Percentiles rank a stretch among this genome's conserved stretches.
These are phyloP conservation scores for Marasmarcha lunaedactyla DNA, from an alignment of 2,888 invertebrate genomes.

Conservation along the genomic window DNA sequence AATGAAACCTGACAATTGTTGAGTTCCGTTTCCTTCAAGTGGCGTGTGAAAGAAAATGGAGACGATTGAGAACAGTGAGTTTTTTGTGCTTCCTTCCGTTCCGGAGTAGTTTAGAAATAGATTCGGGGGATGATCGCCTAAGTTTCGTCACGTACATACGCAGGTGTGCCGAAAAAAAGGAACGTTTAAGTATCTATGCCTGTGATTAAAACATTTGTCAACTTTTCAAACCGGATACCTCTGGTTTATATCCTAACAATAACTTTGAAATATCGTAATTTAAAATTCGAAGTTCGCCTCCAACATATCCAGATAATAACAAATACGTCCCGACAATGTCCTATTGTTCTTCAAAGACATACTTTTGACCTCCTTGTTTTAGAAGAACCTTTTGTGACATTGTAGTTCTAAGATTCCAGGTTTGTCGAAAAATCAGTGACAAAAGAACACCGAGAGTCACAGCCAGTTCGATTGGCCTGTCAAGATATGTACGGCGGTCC, in stretches of 20 bases:
- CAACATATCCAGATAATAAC: not conserved
- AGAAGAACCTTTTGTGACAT: slow-evolving; percentile 22
- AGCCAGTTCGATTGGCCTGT: not conserved
- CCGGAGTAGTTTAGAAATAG: too few relatives aligned
- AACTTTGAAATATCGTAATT: too few relatives aligned
- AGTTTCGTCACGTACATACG: too few relatives aligned
- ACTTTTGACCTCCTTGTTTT: not conserved
- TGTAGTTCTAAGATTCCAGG: slow-evolving; percentile 35
- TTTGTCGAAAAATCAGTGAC: slow-evolving; percentile 46
- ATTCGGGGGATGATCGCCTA: too few relatives aligned
- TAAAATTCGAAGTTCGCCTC: too few relatives aligned
- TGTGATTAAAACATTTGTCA: too few relatives aligned
- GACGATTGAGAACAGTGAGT: slow-evolving; percentile 23
- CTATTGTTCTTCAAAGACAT: slow-evolving; percentile 1
- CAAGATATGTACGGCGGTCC: not conserved
- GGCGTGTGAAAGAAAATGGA: not conserved
- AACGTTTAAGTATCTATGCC: too few relatives aligned
- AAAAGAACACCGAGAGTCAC: slow-evolving; percentile 40
- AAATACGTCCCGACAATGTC: not conserved
- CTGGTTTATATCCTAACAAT: too few relatives aligned
- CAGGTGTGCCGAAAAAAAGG: too few relatives aligned
- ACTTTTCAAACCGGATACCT: too few relatives aligned
- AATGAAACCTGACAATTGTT: slow-evolving; percentile 27
- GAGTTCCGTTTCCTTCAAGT: too few relatives aligned
- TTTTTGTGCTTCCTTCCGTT: slow-evolving; percentile 5